Conservation (phyloP, 2,888 invertebrate genomes). For the Synanthedon andrenaeformis region DNA sequence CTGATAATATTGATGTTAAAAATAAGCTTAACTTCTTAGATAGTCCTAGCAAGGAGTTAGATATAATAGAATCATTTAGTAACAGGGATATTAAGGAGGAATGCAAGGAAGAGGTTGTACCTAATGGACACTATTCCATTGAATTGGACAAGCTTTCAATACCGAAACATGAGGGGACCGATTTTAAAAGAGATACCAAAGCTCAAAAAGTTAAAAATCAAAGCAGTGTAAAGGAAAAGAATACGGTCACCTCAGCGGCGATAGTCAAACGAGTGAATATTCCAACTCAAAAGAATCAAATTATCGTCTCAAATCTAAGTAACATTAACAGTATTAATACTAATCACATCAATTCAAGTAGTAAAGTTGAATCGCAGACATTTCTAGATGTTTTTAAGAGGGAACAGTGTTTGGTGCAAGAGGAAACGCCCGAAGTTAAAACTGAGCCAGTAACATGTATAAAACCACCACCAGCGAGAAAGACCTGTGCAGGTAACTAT, state of each 20-base stretch:
- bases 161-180: conserved; percentile 26
- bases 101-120: conserved; percentile 29
- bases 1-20: conserved; percentile 43
- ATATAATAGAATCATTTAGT: conserved; percentile 32
- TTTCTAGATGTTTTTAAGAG: conserved; percentile 64
- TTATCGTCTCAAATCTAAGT: conserved; percentile 18
- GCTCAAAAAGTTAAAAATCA: conserved; percentile 38
- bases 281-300: conserved; percentile 34
- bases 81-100: conserved; percentile 48
- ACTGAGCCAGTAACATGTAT: conserved; percentile 27
- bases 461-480: conserved; percentile 29
- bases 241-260: conserved; percentile 22
- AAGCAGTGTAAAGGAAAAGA: conserved; percentile 27
- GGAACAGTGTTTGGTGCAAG: conserved; percentile 48
- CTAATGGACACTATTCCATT: conserved; percentile 48
- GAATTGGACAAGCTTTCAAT: conserved; percentile 11
- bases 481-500: conserved; percentile 29
- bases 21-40: conserved; percentile 26
- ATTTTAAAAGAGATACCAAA: conserved; percentile 45
- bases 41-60: conserved; percentile 42
- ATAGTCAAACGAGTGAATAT: conserved; percentile 28
- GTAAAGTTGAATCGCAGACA: conserved; percentile 24
- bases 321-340: conserved; percentile 49
- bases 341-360: conserved; percentile 24
- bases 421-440: conserved; percentile 25